Percentiles rank a stretch among this genome's conserved stretches.
These are phyloP conservation scores for Sebastes melanostomus DNA, from an alignment of 2,797 vertebrate species.

Conservation along the genomic window DNA sequence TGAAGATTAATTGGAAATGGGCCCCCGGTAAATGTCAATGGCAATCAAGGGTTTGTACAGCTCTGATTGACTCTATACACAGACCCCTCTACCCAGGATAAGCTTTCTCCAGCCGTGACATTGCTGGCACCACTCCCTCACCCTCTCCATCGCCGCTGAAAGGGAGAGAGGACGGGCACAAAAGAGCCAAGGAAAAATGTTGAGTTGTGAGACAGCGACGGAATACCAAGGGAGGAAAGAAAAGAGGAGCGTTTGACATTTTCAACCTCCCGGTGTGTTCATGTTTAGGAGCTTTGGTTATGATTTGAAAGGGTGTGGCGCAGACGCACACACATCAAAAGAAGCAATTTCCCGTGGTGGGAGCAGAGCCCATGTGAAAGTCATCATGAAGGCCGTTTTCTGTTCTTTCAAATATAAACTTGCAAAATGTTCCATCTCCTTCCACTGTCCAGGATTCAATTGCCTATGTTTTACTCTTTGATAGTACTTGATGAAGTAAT, in stretches of 20 bases:
- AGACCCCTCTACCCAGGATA: constrained; percentile 75
- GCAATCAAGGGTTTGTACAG: constrained; percentile 82
- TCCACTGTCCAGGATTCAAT: constrained; percentile 1
- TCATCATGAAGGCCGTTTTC: constrained; percentile 58
- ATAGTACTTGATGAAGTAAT: constrained; percentile 6
- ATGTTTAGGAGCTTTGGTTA: constrained; percentile 62
- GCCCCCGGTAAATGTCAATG: constrained; percentile 86
- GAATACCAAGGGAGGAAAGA: constrained; percentile 64
- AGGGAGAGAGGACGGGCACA: constrained; percentile 53
- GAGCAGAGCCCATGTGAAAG: constrained; percentile 42
- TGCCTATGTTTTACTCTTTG: constrained; percentile 8
- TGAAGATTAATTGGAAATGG: constrained; percentile 89
- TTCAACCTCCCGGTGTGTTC: constrained; percentile 50
- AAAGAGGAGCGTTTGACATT: constrained; percentile 61
- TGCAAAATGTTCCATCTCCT: neutral
- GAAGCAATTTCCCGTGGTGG: constrained; percentile 52
- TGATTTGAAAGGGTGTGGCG: constrained; percentile 58
- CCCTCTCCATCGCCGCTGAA: constrained; percentile 59
- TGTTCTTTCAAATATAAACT: constrained; percentile 23
- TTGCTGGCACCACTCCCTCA: constrained; percentile 66
- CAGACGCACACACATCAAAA: constrained; percentile 50
- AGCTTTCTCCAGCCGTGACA: constrained; percentile 77
- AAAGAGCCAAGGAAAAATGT: constrained; percentile 60
- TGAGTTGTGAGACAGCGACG: constrained; percentile 51
- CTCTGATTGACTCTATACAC: constrained; percentile 82